A percentile compares a stretch with the other conserved stretches of the same genome.
Conservation (phyloP, 2,797 vertebrate species). For the Alosa sapidissima region DNA sequence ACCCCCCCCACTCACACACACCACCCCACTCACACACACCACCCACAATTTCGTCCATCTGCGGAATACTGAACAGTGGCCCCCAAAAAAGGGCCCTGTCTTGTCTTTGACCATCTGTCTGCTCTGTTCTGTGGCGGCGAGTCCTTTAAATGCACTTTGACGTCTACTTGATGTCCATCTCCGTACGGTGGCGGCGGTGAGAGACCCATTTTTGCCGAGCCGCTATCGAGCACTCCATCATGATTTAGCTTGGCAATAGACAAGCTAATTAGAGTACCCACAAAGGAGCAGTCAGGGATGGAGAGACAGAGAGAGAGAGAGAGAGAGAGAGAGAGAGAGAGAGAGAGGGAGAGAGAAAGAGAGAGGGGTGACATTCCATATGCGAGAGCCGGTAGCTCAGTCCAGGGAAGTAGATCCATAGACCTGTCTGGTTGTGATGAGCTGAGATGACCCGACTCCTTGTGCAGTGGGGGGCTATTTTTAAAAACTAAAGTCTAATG, state of each 20-base stretch:
- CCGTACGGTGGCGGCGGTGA: not conserved
- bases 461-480: not conserved
- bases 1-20: not conserved
- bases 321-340: not conserved
- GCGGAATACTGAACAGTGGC: not conserved
- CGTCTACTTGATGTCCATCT: slow-evolving; percentile 42
- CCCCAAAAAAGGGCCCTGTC: not conserved
- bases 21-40: no score
- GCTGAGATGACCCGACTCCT: not conserved
- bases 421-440: not conserved
- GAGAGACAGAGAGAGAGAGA: not conserved
- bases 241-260: slow-evolving; percentile 56
- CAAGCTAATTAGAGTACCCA: slow-evolving; percentile 59
- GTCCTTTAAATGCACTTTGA: slow-evolving; percentile 34
- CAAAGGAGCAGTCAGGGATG: slow-evolving; percentile 36
- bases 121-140: not conserved
- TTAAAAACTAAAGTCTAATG: slow-evolving; percentile 55
- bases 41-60: not conserved
- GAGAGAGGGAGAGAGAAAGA: not conserved
- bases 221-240: slow-evolving; percentile 58
- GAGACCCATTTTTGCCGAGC: slow-evolving; percentile 41
- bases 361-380: slow-evolving; percentile 9
- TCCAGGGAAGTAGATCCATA: not conserved
- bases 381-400: not conserved
- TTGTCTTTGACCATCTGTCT: slow-evolving; percentile 25